A percentile compares a stretch with the other conserved stretches of the same genome.
phyloP scores from a whole-genome alignment of 2,888 invertebrate genomes.

The Margaritifera margaritifera region DNA sequence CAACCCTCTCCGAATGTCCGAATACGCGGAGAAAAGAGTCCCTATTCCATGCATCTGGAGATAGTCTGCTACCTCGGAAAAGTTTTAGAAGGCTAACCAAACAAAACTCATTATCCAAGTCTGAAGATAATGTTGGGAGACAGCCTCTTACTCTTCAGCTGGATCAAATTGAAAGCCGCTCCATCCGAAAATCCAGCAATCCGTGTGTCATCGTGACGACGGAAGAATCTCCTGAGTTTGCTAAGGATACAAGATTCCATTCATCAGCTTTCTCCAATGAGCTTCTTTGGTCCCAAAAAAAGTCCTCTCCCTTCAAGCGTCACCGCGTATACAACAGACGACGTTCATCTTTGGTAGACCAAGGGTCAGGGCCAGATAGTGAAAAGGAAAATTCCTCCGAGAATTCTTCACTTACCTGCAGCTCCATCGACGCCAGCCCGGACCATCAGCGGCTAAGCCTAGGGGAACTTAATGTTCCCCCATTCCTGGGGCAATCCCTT shows the following conservation, averaged over 20 bases:
- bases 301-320: slow-evolving; percentile 17
- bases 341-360: slow-evolving; percentile 50
- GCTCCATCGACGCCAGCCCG: slow-evolving; percentile 13
- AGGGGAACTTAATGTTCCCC: slow-evolving; percentile 32
- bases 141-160: too few relatives aligned
- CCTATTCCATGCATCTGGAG: slow-evolving; percentile 47
- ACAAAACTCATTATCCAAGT: slow-evolving; percentile 23
- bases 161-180: slow-evolving; percentile 8
- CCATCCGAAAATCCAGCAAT: slow-evolving; percentile 20
- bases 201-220: slow-evolving; percentile 45
- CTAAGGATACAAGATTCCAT: too few relatives aligned
- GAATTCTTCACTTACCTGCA: slow-evolving; percentile 21
- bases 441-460: slow-evolving; percentile 25
- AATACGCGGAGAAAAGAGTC: slow-evolving; percentile 62
- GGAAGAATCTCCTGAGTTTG: too few relatives aligned
- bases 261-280: slow-evolving; percentile 22
- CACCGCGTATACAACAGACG: slow-evolving; percentile 53
- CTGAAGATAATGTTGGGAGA: slow-evolving; percentile 10
- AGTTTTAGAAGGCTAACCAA: slow-evolving; percentile 10
- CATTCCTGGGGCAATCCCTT: slow-evolving; percentile 18
- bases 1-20: slow-evolving; percentile 58
- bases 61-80: slow-evolving; percentile 22
- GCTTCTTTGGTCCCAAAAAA: slow-evolving; percentile 18
- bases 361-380: slow-evolving; percentile 5
- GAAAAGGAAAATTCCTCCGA: slow-evolving; percentile 7